Conservation (phyloP, 2,797 vertebrate species). For the Acipenser ruthenus region DNA sequence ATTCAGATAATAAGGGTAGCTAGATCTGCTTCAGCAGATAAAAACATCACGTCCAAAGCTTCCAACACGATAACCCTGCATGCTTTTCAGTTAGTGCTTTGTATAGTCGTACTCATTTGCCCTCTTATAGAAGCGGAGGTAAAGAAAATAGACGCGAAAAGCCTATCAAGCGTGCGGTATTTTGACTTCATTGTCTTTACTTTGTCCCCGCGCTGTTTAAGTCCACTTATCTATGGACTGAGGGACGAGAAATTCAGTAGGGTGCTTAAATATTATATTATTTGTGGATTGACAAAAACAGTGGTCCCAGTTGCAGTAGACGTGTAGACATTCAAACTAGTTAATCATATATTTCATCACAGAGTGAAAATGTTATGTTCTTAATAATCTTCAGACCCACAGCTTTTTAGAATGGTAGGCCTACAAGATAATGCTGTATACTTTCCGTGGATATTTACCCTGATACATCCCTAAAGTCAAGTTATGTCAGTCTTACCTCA, state of each 20-base stretch:
- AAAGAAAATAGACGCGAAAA: slow-evolving; percentile 14
- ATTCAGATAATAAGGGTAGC: slow-evolving; percentile 35
- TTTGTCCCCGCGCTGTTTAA: slow-evolving; percentile 37
- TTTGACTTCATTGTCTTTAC: slow-evolving; percentile 28
- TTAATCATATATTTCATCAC: too few species aligned
- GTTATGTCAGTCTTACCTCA: too few species aligned
- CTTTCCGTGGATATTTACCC: too few species aligned
- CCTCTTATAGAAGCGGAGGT: slow-evolving; percentile 31
- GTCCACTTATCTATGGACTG: slow-evolving; percentile 52
- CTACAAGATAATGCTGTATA: too few species aligned
- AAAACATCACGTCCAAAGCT: slow-evolving; percentile 30
- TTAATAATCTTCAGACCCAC: too few species aligned
- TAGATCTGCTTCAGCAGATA: slow-evolving; percentile 32
- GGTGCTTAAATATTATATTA: slow-evolving; percentile 22
- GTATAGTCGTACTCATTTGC: slow-evolving; percentile 34
- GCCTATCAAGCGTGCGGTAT: slow-evolving; percentile 34
- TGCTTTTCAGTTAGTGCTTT: slow-evolving; percentile 38
- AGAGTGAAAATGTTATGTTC: too few species aligned
- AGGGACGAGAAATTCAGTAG: slow-evolving; percentile 34
- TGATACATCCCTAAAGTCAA: too few species aligned
- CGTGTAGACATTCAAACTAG: too few species aligned
- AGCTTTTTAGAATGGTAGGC: too few species aligned
- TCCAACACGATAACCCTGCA: slow-evolving; percentile 39
- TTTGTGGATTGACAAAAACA: slow-evolving; percentile 14
- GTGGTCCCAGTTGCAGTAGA: too few species aligned